Evolutionary conservation across 2,888 invertebrate species (phyloP), one percentile per base, ranked within the genome.

Genomic region (Alloscopus bannaensis): DNA sequence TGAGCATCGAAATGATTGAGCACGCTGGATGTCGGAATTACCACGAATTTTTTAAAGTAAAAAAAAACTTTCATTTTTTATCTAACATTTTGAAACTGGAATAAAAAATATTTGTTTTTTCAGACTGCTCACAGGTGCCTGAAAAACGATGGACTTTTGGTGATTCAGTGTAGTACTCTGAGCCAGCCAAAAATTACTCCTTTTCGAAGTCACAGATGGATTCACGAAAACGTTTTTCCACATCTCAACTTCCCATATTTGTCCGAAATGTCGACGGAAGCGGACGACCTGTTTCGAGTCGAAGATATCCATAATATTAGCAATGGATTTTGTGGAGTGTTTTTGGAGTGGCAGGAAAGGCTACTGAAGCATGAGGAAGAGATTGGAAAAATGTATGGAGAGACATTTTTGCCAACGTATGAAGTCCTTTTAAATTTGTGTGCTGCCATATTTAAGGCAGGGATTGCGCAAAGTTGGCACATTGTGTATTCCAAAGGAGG

Each of bases 231-330:
- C 70, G 84, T 85, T 47, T 85, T 85, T 70, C 82, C 84, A 4
- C 84, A 85, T 78, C 84, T 57, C 20, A 80, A 81, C 22, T 79
- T 85, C 24, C 85, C 85, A 1, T 82, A 84, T 36, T 79, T 83
- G 40, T 81, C 83, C 22, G 80, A 84, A 18, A 81, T 85, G 18
- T 65, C 81, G 0, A 69, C 79, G 45, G 52, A 73, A 11, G 62
- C 42, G 22, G 82, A 84, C 11, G 77, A 69, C 11, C 60, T 82
- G 1, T 85, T 85, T 55, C 66, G 81, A 1, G 42, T 84, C 42
- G 85, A 85, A 42, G 85, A 85, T 52, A 83, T 82, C 82, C 84
- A 85, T 45, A 85, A 84, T 64, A 78, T 85, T 45, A 81, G 84
- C n/a, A 13, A n/a, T n/a, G n/a, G n/a, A n/a, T n/a, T n/a, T n/a